phyloP scores from a whole-genome alignment of 2,113 vertebrate genomes.

The Dipodomys spectabilis region DNA sequence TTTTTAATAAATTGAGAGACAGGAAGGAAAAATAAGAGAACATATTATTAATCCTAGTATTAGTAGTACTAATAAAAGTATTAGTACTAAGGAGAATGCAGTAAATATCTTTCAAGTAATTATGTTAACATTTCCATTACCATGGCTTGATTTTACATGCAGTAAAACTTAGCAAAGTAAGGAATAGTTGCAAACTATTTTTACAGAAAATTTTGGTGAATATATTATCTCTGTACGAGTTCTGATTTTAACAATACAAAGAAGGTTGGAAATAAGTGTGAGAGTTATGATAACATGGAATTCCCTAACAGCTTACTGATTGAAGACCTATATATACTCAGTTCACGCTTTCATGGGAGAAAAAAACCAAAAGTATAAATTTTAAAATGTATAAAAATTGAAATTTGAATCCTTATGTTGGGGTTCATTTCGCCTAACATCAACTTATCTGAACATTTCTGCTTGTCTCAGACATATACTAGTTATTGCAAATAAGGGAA shows the following conservation, averaged over 20 bases:
- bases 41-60: not conserved
- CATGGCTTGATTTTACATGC: not conserved
- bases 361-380: not conserved
- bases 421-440: too few relatives aligned
- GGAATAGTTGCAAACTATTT: not conserved
- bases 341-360: too few relatives aligned
- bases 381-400: not conserved
- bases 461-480: too few relatives aligned
- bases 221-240: not conserved
- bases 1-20: not conserved
- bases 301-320: not conserved
- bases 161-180: not conserved
- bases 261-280: not conserved
- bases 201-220: not conserved
- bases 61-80: not conserved
- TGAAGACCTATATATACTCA: not conserved
- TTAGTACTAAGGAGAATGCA: not conserved
- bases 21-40: not conserved
- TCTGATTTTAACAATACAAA: not conserved
- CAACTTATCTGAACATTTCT: too few relatives aligned
- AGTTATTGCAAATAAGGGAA: too few relatives aligned
- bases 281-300: not conserved
- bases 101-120: not conserved
- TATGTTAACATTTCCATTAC: not conserved
- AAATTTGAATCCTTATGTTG: not conserved